Base-by-base conservation (phyloP, 2,797 vertebrate species). In the Lophotriccus pileatus region DNA sequence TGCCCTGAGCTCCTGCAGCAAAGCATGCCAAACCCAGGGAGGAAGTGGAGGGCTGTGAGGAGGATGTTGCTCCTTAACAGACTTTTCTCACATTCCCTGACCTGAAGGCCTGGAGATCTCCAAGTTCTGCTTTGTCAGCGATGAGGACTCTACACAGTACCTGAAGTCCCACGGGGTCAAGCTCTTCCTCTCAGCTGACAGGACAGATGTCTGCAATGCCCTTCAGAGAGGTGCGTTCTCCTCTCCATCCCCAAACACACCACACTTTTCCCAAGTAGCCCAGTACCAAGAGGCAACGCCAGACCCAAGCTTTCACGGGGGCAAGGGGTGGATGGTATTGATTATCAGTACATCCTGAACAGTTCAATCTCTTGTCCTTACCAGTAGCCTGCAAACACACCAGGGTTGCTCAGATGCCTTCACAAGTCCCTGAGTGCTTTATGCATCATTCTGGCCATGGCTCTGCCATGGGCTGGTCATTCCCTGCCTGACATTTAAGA, bases 161-260 rank as follows among this genome's bases (percentile, higher is more conserved):
- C 95, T 98, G 41, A 94, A 96, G 50, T 96, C 93, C 37, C 97
- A 98, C 0, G 32, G 96, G 1, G 97, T 98, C 56, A 97, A 98
- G 79, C 93, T 98, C 81, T 98, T 97, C 81, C 97, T 98, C 78
- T 98, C 98, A 3, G 97, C 97, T 24, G 97, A 98, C 91, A 88
- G 77, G 64, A 93, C 79, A n/a, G 97, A 98, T 12, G 97, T 98
- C 67, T 96, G 83, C 93, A 96, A 95, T 20, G 97, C 97, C 14
- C 95, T 97, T 47, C 93, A 4, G 53, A 97, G 94, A 97, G 97
- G 98, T 98, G 84, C 0, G 89, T 86, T 60, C 36, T 78, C 37
- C 75, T 36, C 24, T 70, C 41, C 69, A 37, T 47, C 58, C 39
- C 41, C 64, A 94, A 19, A 74, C 30, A 32, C 47, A 76, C 34